Percentiles rank a stretch among this genome's conserved stretches.
Evolutionary conservation across 2,888 invertebrate genomes (phyloP).

Genomic region (Phalera bucephala): DNA sequence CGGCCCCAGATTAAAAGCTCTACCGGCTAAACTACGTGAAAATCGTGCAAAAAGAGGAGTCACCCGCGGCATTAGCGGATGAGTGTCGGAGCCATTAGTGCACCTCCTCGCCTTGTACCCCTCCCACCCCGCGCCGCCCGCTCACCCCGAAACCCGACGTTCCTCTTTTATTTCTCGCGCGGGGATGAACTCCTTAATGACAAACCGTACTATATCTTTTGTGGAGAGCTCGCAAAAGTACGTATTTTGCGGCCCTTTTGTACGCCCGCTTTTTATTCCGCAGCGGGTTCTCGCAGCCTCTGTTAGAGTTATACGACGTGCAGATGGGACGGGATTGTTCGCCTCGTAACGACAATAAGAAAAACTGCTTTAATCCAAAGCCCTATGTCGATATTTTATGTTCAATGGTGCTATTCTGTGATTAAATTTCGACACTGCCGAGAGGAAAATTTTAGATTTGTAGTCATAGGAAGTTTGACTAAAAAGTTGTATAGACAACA

Average conservation of each 20-base stretch:
- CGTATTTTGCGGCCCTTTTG: conserved; percentile 83
- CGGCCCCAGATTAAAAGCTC: conserved; percentile 79
- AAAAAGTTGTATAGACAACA: no score
- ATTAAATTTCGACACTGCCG: conserved; percentile 40
- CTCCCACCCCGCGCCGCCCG: conserved; percentile 37
- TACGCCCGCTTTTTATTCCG: conserved; percentile 75
- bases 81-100: conserved; percentile 83
- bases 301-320: conserved; percentile 43
- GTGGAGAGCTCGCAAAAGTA: conserved; percentile 82
- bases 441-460: conserved; percentile 28
- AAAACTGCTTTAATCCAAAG: conserved; percentile 57
- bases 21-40: conserved; percentile 81
- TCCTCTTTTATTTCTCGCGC: conserved; percentile 83
- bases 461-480: no score
- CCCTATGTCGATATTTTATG: conserved; percentile 47
- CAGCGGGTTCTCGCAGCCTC: conserved; percentile 50
- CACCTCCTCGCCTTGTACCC: conserved; percentile 49
- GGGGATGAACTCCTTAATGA: conserved; percentile 84
- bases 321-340: conserved; percentile 58
- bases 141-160: conserved; percentile 64
- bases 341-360: conserved; percentile 55
- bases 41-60: conserved; percentile 82
- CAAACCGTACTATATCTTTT: conserved; percentile 84
- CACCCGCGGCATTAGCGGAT: conserved; percentile 83
- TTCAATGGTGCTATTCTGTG: conserved; percentile 35